Evolutionary conservation across 2,888 invertebrate species (phyloP).

Genomic region (Orchestes rusci): DNA sequence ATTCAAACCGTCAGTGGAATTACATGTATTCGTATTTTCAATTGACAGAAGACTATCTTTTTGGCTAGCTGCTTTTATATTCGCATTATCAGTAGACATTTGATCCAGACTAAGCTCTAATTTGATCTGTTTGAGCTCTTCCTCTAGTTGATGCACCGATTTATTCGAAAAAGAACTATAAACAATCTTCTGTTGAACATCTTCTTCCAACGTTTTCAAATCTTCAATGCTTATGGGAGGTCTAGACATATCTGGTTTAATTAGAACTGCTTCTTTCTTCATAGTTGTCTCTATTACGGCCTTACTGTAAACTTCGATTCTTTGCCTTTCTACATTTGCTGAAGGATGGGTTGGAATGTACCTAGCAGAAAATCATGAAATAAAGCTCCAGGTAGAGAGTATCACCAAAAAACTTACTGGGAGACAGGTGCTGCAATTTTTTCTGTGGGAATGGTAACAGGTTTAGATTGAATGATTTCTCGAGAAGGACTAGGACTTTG

Average conservation of each 20-base stretch:
- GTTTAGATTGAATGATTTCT: conserved; percentile 35
- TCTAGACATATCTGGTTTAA: conserved; percentile 35
- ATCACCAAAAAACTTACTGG: no score
- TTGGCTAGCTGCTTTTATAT: no score
- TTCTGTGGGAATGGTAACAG: conserved; percentile 44
- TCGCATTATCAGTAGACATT: neutral
- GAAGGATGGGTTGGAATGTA: no score
- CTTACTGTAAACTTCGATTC: conserved; percentile 33
- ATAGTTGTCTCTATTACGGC: conserved; percentile 27
- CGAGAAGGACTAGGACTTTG: conserved; percentile 45
- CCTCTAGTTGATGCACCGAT: conserved; percentile 47
- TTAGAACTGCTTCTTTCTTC: neutral
- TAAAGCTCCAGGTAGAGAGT: no score
- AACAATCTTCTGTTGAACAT: conserved; percentile 31
- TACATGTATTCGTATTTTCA: no score
- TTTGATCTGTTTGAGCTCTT: conserved; percentile 46
- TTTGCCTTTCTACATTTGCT: conserved; percentile 27
- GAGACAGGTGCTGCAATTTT: conserved; percentile 29
- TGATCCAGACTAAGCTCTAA: conserved; percentile 36
- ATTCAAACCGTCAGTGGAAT: neutral
- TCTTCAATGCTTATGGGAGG: conserved; percentile 40
- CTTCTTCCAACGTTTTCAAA: conserved; percentile 34
- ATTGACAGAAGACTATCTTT: no score
- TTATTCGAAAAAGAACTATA: conserved; percentile 36
- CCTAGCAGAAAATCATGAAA: no score